phyloP scores from a whole-genome alignment of 2,888 invertebrate species.

The Drosophila sordidapex region DNA sequence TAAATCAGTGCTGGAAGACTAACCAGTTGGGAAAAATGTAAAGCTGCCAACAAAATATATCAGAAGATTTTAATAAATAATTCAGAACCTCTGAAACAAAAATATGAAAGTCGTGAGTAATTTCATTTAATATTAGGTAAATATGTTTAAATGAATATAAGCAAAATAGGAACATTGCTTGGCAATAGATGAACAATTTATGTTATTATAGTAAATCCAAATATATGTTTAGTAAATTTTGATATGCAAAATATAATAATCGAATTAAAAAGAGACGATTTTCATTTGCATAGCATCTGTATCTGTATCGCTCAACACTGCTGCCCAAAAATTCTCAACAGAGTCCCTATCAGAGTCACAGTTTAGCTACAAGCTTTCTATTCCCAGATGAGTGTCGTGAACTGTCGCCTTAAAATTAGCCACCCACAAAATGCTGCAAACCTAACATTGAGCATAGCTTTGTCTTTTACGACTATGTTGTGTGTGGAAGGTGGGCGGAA shows the following conservation, averaged over 20 bases:
- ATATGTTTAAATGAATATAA: background rate
- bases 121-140: background rate
- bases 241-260: background rate
- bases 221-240: background rate
- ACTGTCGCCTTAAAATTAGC: constrained; percentile 63
- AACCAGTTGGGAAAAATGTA: background rate
- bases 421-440: constrained; percentile 62
- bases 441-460: constrained; percentile 63
- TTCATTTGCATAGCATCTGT: background rate
- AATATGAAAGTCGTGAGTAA: background rate
- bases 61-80: background rate
- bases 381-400: constrained; percentile 33
- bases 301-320: background rate
- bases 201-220: background rate
- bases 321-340: background rate
- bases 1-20: background rate
- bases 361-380: constrained; percentile 15
- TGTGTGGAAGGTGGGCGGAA: background rate
- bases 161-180: background rate
- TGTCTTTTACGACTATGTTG: constrained; percentile 75
- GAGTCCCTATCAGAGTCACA: constrained; percentile 13
- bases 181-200: background rate
- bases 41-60: background rate
- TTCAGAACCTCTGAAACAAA: background rate
- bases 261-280: background rate